These are phyloP conservation scores for Aegotheles bennettii DNA, from an alignment of 2,113 vertebrate genomes.

Conservation along the genomic window DNA sequence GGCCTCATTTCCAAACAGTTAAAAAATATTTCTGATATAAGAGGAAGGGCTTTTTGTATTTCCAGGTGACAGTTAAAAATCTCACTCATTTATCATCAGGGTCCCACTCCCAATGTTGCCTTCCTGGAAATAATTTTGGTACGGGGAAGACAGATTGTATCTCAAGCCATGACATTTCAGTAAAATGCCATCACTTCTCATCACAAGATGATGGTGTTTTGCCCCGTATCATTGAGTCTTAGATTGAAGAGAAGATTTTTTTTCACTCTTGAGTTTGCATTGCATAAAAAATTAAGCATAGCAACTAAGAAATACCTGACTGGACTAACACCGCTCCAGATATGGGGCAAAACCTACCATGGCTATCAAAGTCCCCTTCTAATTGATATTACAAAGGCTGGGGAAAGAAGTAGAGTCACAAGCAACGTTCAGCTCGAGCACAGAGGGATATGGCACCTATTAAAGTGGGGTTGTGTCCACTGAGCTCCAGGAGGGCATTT, in stretches of 20 bases:
- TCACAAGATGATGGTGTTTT: not conserved
- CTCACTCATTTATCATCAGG: not conserved
- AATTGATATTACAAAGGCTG: not conserved
- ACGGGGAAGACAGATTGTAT: not conserved
- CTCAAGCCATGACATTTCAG: not conserved
- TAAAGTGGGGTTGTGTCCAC: not conserved
- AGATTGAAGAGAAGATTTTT: not conserved
- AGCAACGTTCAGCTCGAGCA: not conserved
- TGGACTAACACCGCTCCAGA: not conserved
- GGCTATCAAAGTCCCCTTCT: not conserved
- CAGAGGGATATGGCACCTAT: rapidly evolving
- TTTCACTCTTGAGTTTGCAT: not conserved
- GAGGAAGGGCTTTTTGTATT: not conserved
- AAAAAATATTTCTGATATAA: not conserved
- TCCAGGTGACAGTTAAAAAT: not conserved
- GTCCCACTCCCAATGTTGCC: not conserved
- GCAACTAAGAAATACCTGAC: not conserved
- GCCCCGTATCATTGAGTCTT: not conserved
- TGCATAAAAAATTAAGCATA: not conserved
- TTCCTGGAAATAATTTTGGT: constrained; percentile 9
- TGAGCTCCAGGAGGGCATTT: not conserved
- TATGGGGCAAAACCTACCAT: not conserved
- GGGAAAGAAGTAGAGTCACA: not conserved
- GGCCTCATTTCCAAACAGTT: not conserved
- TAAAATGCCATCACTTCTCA: not conserved